phyloP scores from a whole-genome alignment of 2,797 vertebrate genomes.

The Anolis apletophallus region DNA sequence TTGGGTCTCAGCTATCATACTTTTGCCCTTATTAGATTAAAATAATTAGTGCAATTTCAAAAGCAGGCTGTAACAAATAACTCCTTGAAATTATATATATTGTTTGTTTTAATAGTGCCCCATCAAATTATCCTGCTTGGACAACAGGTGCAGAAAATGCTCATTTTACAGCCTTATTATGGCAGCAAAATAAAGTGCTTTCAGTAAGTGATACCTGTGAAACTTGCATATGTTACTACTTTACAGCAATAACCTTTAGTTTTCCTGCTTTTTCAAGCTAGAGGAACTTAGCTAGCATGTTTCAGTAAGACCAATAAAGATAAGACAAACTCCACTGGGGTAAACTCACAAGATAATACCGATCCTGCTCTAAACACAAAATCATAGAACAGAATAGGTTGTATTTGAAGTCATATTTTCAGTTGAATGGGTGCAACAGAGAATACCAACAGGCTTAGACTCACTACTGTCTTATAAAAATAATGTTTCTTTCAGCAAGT shows the following conservation, averaged over 20 bases:
- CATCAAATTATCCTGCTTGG: neutral
- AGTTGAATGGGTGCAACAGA: too few relatives aligned
- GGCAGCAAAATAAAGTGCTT: neutral
- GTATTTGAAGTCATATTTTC: too few relatives aligned
- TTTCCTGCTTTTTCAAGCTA: neutral
- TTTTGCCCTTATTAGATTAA: neutral
- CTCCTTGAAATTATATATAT: neutral
- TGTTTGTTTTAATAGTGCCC: neutral
- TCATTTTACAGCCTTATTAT: neutral
- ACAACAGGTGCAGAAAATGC: neutral
- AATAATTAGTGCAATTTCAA: neutral
- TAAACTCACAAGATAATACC: neutral
- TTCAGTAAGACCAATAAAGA: neutral
- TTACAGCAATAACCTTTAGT: neutral
- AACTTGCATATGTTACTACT: neutral
- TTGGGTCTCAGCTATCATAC: too few relatives aligned
- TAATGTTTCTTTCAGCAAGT: too few relatives aligned
- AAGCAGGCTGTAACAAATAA: neutral
- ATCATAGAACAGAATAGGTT: neutral
- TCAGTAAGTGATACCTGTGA: neutral
- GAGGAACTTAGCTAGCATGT: neutral
- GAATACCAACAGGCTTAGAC: too few relatives aligned
- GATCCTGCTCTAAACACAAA: neutral
- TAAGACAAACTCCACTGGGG: neutral
- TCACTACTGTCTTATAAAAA: too few relatives aligned